These are phyloP conservation scores for Rhopalosiphum nymphaeae DNA, from an alignment of 2,888 invertebrate genomes.

Conservation along the genomic window DNA sequence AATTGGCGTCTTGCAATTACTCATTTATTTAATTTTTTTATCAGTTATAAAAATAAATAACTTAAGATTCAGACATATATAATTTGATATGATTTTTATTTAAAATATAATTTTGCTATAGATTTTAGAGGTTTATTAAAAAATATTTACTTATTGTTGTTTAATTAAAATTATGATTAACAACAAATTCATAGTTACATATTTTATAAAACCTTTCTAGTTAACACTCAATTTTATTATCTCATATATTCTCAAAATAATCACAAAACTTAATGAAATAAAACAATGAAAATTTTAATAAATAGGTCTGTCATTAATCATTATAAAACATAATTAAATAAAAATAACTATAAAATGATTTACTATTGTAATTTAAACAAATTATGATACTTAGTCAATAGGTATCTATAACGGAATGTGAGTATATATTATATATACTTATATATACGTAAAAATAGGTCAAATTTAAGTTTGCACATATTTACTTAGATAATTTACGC, in stretches of 20 bases:
- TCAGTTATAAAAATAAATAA: background rate
- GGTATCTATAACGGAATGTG: background rate
- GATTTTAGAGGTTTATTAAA: background rate
- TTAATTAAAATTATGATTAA: background rate
- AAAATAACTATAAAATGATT: background rate
- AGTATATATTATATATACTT: background rate
- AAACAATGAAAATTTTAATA: conserved; percentile 13
- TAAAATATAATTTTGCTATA: background rate
- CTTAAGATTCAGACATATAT: background rate
- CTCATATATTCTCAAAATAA: background rate
- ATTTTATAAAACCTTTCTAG: background rate
- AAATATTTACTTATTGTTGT: background rate
- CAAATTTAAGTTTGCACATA: background rate
- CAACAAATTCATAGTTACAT: background rate
- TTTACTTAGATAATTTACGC: background rate
- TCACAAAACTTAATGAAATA: conserved; percentile 26
- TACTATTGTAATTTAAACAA: background rate
- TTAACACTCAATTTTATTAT: background rate
- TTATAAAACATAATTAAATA: conserved; percentile 9
- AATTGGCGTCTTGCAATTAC: background rate
- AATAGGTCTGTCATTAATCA: background rate
- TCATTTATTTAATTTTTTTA: background rate
- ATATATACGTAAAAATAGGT: background rate
- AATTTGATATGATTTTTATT: background rate
- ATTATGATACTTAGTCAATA: background rate